phyloP scores from a whole-genome alignment of 92 coral and sea anemone species.

The Parazoanthus atlanticus region DNA sequence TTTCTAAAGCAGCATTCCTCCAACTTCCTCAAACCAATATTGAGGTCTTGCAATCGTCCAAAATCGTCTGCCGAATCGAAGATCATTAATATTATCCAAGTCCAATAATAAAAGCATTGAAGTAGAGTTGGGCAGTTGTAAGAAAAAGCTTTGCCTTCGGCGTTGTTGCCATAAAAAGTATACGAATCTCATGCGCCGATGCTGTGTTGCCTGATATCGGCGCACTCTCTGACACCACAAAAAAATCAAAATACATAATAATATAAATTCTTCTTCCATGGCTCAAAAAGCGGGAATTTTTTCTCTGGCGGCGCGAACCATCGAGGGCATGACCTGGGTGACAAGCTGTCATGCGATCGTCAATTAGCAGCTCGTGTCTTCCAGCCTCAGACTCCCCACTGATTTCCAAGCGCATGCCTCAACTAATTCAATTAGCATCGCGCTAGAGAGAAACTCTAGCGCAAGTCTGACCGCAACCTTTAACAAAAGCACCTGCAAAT shows the following conservation, averaged over 20 bases:
- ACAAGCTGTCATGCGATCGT: conserved; percentile 22
- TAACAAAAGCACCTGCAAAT: too few species aligned
- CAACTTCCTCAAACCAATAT: not conserved
- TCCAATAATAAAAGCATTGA: not conserved
- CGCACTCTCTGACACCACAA: not conserved
- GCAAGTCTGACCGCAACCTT: not conserved
- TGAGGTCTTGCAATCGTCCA: not conserved
- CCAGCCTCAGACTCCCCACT: conserved; percentile 21
- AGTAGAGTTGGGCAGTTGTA: not conserved
- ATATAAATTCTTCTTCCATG: conserved; percentile 6
- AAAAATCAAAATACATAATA: not conserved
- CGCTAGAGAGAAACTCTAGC: not conserved
- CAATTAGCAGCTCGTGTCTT: conserved; percentile 2
- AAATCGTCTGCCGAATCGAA: not conserved
- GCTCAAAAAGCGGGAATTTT: conserved; percentile 9
- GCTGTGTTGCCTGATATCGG: not conserved
- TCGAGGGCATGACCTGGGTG: conserved; percentile 10
- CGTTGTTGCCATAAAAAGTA: not conserved
- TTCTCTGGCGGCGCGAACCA: too few species aligned
- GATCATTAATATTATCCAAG: not conserved
- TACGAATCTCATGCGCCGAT: not conserved
- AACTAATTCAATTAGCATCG: conserved; percentile 26
- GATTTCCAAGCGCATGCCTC: conserved; percentile 26
- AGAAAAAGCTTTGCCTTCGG: not conserved
- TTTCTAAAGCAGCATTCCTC: not conserved